Evolutionary conservation across 1,140 invertebrate species (phyloP).

Genomic region (Tetraneura akinire): DNA sequence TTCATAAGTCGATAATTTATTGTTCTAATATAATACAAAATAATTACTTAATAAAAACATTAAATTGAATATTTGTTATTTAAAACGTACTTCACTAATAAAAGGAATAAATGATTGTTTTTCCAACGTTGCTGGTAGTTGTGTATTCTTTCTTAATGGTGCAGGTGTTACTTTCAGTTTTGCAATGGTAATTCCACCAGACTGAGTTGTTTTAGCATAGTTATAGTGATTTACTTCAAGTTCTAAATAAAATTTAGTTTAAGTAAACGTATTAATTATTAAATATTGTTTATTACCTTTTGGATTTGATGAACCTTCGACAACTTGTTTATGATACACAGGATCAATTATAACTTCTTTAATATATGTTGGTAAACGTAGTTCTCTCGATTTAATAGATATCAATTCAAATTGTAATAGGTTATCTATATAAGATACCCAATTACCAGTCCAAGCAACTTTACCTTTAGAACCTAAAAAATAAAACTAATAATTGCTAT

Average conservation of each 20-base stretch:
- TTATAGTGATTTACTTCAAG: slow-evolving; percentile 24
- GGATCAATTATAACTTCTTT: slow-evolving; percentile 81
- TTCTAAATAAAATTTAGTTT: neutral
- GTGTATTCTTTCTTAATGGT: slow-evolving; percentile 22
- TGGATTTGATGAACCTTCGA: slow-evolving; percentile 66
- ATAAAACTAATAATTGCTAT: neutral
- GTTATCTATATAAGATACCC: slow-evolving; percentile 90
- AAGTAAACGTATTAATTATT: neutral
- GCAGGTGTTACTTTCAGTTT: slow-evolving; percentile 17
- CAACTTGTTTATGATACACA: slow-evolving; percentile 55
- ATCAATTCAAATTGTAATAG: slow-evolving; percentile 89
- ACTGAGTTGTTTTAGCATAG: slow-evolving; percentile 27
- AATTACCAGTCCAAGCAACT: slow-evolving; percentile 81
- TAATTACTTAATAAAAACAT: neutral
- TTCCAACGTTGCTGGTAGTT: slow-evolving; percentile 22
- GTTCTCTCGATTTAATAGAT: slow-evolving; percentile 69
- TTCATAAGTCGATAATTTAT: slow-evolving; percentile 5
- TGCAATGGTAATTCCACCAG: slow-evolving; percentile 10
- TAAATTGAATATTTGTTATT: neutral
- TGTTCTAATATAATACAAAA: neutral
- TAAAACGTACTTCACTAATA: neutral
- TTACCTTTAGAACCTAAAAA: slow-evolving; percentile 52
- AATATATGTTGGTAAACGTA: slow-evolving; percentile 84
- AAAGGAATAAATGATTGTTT: slow-evolving; percentile 19
- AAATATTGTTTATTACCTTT: neutral